Evolutionary conservation across 2,113 vertebrate genomes (phyloP).

Genomic region (Passerina amoena): DNA sequence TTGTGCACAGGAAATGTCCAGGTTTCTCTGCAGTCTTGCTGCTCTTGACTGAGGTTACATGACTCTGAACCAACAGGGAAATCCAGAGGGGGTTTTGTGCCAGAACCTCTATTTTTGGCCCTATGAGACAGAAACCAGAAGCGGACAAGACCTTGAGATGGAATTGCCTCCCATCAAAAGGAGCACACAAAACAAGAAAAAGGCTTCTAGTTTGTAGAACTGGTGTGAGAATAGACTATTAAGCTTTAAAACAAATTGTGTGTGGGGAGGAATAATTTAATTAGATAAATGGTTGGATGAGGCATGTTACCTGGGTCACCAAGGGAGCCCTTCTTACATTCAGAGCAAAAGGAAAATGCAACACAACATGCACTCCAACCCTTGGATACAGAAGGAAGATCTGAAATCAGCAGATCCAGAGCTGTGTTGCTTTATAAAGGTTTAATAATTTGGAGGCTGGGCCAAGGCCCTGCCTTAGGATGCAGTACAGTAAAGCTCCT

Average conservation of each 20-base stretch:
- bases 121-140: background rate
- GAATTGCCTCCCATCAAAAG: background rate
- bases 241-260: background rate
- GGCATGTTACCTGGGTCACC: background rate
- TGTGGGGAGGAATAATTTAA: fast-evolving
- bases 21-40: background rate
- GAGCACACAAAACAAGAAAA: background rate
- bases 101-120: background rate
- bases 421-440: background rate
- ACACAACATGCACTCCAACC: background rate
- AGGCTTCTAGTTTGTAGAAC: background rate
- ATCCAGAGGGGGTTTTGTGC: background rate
- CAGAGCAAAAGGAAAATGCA: background rate
- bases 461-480: background rate
- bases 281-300: background rate
- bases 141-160: background rate
- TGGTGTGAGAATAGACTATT: background rate
- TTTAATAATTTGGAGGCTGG: background rate
- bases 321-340: background rate
- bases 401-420: background rate
- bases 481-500: background rate
- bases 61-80: slow-evolving; percentile 15
- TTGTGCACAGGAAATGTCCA: background rate
- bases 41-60: background rate
- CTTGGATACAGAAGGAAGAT: background rate